Evolutionary conservation across 2,113 vertebrate species (phyloP).

Genomic region (Penelope pileata): DNA sequence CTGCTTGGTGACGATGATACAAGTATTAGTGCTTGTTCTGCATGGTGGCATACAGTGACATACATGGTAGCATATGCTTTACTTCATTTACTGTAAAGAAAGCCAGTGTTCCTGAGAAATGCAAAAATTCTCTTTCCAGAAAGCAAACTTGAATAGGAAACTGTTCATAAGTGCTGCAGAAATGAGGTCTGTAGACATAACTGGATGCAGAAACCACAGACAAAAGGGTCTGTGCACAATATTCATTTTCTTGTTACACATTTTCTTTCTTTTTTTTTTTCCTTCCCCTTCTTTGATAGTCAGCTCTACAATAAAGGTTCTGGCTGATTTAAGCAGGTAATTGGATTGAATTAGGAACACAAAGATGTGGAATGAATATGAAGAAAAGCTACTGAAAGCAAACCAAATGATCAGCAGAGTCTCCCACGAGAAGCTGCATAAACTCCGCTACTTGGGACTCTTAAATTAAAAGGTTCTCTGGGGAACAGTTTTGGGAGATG

Average conservation of each 20-base stretch:
- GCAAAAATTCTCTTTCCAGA: background rate
- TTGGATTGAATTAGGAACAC: background rate
- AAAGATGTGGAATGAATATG: background rate
- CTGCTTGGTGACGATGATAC: no score
- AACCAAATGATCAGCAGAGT: background rate
- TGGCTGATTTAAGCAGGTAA: constrained; percentile 10
- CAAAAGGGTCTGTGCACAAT: accelerated
- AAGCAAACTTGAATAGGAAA: background rate
- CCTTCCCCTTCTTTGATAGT: background rate
- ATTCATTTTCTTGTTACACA: background rate
- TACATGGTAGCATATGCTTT: background rate
- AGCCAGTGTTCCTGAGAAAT: background rate
- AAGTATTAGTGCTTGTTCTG: background rate
- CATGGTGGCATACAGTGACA: background rate
- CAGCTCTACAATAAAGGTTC: background rate
- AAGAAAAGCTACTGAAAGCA: background rate
- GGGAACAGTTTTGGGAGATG: constrained; percentile 20
- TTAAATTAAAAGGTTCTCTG: background rate
- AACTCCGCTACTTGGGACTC: background rate
- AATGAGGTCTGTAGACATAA: background rate
- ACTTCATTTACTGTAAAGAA: background rate
- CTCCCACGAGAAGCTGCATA: background rate
- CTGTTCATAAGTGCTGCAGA: background rate
- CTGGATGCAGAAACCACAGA: background rate
- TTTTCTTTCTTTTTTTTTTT: background rate